Base-by-base conservation (phyloP, 1,140 invertebrate genomes). In the Leptoteleia sp. region DNA sequence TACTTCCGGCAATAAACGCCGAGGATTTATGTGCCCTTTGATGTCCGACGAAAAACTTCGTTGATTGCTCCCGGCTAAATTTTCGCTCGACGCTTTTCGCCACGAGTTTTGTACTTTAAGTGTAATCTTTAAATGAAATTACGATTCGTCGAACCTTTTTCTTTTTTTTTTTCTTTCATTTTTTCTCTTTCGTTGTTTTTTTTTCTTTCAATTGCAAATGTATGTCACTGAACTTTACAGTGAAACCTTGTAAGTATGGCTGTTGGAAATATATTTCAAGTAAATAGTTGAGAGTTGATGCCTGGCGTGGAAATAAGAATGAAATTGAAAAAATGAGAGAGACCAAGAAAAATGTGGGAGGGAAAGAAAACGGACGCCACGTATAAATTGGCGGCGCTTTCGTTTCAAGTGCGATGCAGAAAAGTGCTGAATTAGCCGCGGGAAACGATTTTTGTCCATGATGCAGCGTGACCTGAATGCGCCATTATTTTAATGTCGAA, bases 401-500 rank as follows among this genome's bases (percentile, higher is more conserved):
- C 81, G 40, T 76, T 52, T 54, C 25, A 17, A 48, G 31, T 15
- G 13, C 25, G 31, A 2, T 8, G 33, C 43, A 50, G 25, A 59
- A 59, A 50, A 57, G 29, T 16, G 19, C 29, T 37, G 59, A 12
- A 19, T 47, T 43, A n/a, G 37, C 38, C 25, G 43, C 42, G 48
- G 35, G 40, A 77, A 77, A 37, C 35, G 31, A 59, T 64, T 77
- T 71, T 54, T 43, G 19, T 62, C 38, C 27, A 38, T 13, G 47
- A 61, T 72, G 65, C 52, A 43, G 68, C 61, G 45, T 43, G 76
- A 72, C 68, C 62, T 31, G 55, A 72, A 72, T 79, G 68, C 25
- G 57, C 47, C 29, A 48, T 73, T 68, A 78, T 73, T 79, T 73
- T 43, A 61, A 79, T 72, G 55, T 54, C 38, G 50, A 79, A 73